Evolutionary conservation across 2,797 vertebrate genomes (phyloP), one percentile per base, ranked within the genome.

Genomic region (Odontamblyopus lacepedii): DNA sequence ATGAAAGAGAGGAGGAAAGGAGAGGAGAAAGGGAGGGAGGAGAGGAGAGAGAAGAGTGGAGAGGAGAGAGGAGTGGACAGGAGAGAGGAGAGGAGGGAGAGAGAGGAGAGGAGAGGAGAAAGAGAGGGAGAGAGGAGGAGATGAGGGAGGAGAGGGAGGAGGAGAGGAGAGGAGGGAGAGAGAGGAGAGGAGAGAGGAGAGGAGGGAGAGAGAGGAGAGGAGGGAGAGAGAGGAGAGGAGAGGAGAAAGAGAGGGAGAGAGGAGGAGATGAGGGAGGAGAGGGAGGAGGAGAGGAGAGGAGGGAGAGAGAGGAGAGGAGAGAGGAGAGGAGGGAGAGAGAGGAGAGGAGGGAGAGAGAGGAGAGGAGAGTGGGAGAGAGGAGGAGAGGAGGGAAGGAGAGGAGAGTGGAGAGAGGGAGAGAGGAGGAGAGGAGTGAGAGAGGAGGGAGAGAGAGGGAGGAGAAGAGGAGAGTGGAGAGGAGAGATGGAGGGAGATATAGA

Each of bases 271-370:
- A n/a, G n/a, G n/a, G n/a, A n/a, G n/a, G 65, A 59, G 9, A 55
- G 70, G 38, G 73, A 23, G 23, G 23, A 23, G 1, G 23, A 23
- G 23, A 23, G 23, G 16, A n/a, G n/a, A n/a, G 23, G 23, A 23
- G 0, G 23, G 23, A 23, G 23, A 23, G 23, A 23, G 23, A 23
- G 23, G 23, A 23, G 78, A 78, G 57, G 38, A 60, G 8, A n/a
- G n/a, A n/a, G 78, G 73, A 78, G 68, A 68, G 1, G 55, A 6
- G 61, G 66, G 74, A 76, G 67, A 30, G 8, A 44, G 72, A 23
- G 23, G 60, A 64, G 66, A 72, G 78, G 30, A 72, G 76, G 80
- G 73, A 55, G 74, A 59, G 13, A n/a, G n/a, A n/a, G n/a, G n/a
- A n/a, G n/a, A n/a, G n/a, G 72, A 29, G 63, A 75, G 1, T 23